These are phyloP conservation scores for Dryas iulia DNA, from an alignment of 1,140 invertebrate genomes.

Conservation along the genomic window DNA sequence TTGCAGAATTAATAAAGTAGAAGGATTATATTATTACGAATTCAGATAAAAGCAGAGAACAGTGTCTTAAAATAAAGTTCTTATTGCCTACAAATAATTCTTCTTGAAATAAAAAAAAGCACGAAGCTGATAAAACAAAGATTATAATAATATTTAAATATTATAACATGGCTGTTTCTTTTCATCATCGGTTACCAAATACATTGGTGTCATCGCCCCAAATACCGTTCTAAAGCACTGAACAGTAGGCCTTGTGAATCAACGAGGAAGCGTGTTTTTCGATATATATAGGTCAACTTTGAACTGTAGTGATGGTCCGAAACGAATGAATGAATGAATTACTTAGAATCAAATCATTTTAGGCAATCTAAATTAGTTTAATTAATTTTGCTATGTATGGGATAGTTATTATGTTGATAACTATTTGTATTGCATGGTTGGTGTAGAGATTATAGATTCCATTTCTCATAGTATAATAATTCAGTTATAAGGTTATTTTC, in stretches of 20 bases:
- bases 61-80: no score
- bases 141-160: neutral
- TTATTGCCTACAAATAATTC: no score
- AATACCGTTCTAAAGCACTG: conserved; percentile 49
- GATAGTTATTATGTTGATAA: neutral
- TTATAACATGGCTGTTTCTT: neutral
- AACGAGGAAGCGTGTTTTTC: conserved; percentile 67
- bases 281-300: conserved; percentile 69
- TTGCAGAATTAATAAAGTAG: no score
- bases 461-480: no score
- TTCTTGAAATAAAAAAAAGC: no score
- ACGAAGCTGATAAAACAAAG: no score
- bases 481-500: no score
- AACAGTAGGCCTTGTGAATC: conserved; percentile 64
- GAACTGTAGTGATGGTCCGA: conserved; percentile 47
- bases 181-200: conserved; percentile 32
- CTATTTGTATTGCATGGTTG: neutral
- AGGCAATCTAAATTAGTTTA: neutral
- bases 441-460: no score
- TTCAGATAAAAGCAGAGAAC: no score
- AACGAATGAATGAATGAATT: conserved; percentile 33
- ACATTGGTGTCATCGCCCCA: conserved; percentile 60
- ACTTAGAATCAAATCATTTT: conserved; percentile 20
- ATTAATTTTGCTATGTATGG: neutral
- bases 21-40: no score